Conservation (phyloP, 2,888 invertebrate species). For the Eupithecia abbreviata region DNA sequence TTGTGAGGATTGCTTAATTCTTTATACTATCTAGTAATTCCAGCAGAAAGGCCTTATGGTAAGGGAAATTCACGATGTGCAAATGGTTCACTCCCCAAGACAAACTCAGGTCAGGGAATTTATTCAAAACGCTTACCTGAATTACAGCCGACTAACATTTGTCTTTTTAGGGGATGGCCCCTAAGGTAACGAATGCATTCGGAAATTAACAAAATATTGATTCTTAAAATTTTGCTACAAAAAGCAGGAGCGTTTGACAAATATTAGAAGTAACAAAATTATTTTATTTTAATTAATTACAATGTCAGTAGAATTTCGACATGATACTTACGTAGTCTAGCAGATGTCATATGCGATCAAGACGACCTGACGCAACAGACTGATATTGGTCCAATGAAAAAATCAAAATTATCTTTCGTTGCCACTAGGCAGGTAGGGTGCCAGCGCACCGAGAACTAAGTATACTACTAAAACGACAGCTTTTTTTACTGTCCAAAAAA, state of each 20-base stretch:
- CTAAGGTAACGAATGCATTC: conserved; percentile 19
- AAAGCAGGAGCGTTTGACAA: not conserved
- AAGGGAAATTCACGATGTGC: not conserved
- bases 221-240: not conserved
- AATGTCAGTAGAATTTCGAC: not conserved
- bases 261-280: not conserved
- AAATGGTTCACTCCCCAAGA: not conserved
- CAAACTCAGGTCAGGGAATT: not conserved
- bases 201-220: conserved; percentile 9
- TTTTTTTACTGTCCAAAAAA: conserved; percentile 21
- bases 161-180: not conserved
- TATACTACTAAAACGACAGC: conserved; percentile 22
- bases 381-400: not conserved
- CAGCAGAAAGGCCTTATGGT: not conserved
- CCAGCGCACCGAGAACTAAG: conserved; percentile 7
- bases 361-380: not conserved
- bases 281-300: not conserved
- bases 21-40: not conserved
- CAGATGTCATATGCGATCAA: not conserved
- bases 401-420: conserved; percentile 27
- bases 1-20: not conserved
- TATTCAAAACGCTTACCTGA: not conserved
- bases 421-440: conserved; percentile 29
- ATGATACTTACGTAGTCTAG: not conserved
- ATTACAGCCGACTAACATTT: not conserved